Percentiles rank a stretch among this genome's conserved stretches.
Conservation (phyloP, 1,140 invertebrate species). For the Zaprionus davidi region DNA sequence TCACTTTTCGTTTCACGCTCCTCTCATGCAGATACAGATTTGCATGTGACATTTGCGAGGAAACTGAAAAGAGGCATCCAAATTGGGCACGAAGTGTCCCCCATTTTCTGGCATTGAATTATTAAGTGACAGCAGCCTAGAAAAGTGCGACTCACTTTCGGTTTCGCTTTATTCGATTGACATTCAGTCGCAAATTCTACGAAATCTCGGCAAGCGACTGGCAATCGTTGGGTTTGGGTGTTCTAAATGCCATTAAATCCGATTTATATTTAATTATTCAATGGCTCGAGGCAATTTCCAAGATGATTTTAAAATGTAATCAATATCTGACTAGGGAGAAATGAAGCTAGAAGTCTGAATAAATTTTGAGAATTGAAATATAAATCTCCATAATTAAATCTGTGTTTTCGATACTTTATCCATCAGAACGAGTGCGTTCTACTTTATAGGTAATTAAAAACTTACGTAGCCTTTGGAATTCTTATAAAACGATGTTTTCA, state of each 20-base stretch:
- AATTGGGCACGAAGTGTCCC: constrained; percentile 50
- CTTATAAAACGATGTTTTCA: neutral
- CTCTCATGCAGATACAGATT: constrained; percentile 40
- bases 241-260: constrained; percentile 56
- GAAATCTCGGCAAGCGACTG: constrained; percentile 50
- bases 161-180: constrained; percentile 68
- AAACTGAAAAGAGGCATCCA: constrained; percentile 39
- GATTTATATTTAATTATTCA: constrained; percentile 67
- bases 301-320: constrained; percentile 11
- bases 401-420: neutral
- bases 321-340: neutral
- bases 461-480: neutral
- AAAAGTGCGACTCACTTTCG: constrained; percentile 48
- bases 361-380: neutral
- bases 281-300: neutral
- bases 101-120: constrained; percentile 60
- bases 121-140: constrained; percentile 68
- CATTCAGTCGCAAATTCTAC: constrained; percentile 30
- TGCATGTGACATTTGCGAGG: constrained; percentile 57
- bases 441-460: neutral
- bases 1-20: constrained; percentile 32
- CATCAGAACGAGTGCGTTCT: neutral
- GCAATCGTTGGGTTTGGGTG: constrained; percentile 14
- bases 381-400: neutral
- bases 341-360: neutral